phyloP scores from a whole-genome alignment of 2,797 vertebrate genomes.

The Philypnodon macrostomus region DNA sequence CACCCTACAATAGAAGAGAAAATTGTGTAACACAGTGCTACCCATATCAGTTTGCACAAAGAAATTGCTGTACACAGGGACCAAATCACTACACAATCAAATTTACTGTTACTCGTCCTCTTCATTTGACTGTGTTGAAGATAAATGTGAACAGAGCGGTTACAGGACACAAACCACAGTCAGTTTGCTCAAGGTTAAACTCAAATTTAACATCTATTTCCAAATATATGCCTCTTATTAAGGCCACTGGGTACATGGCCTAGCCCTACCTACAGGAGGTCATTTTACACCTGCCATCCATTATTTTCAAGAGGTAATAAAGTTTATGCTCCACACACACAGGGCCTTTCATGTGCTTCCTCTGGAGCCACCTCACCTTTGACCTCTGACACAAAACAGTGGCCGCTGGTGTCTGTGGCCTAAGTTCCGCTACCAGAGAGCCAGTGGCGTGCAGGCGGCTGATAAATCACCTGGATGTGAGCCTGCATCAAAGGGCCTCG shows the following conservation, averaged over 20 bases:
- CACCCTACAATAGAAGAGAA: too few species aligned
- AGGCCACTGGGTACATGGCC: slow-evolving; percentile 32
- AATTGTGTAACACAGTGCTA: too few species aligned
- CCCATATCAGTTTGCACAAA: too few species aligned
- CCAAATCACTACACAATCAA: too few species aligned
- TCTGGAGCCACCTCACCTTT: slow-evolving; percentile 55
- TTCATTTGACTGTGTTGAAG: neutral
- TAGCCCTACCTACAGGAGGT: slow-evolving; percentile 61
- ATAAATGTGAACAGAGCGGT: slow-evolving; percentile 36
- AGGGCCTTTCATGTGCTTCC: slow-evolving; percentile 75
- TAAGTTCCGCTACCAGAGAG: slow-evolving; percentile 43
- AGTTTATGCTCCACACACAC: slow-evolving; percentile 62
- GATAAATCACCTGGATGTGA: slow-evolving; percentile 53
- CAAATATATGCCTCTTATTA: slow-evolving; percentile 59
- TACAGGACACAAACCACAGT: slow-evolving; percentile 30
- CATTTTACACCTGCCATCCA: slow-evolving; percentile 69
- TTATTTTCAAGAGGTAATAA: slow-evolving; percentile 75
- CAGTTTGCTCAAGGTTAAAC: slow-evolving; percentile 59
- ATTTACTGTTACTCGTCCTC: slow-evolving; percentile 26
- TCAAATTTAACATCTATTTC: slow-evolving; percentile 63
- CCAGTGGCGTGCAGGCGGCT: slow-evolving; percentile 31
- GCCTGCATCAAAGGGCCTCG: slow-evolving; percentile 52
- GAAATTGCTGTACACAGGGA: too few species aligned
- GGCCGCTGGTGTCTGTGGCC: slow-evolving; percentile 55
- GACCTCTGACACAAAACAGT: slow-evolving; percentile 65